Conservation (phyloP, 2,113 vertebrate species). For the Xerus inauris region DNA sequence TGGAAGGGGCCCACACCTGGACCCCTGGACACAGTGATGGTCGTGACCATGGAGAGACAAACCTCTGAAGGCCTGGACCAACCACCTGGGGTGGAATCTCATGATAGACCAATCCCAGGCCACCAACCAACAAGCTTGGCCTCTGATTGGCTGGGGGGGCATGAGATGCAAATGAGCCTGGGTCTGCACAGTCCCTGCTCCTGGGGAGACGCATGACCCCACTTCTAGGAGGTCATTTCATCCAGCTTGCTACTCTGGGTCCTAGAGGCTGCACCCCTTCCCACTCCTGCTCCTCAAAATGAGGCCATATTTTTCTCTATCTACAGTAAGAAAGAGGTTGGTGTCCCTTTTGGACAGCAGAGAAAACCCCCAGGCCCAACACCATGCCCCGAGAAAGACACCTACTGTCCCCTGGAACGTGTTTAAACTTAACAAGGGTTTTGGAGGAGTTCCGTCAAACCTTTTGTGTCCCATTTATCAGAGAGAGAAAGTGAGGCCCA, state of each 20-base stretch:
- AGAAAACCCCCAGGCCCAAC: neutral
- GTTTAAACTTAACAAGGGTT: neutral
- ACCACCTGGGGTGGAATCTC: neutral
- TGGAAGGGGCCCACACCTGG: rapidly evolving
- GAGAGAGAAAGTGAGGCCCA: neutral
- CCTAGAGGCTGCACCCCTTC: neutral
- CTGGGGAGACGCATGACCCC: neutral
- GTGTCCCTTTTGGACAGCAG: neutral
- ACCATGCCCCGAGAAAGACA: neutral
- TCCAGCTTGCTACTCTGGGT: neutral
- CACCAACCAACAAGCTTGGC: rapidly evolving
- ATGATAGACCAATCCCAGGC: neutral
- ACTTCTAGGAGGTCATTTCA: neutral
- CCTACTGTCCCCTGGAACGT: neutral
- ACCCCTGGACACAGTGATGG: neutral
- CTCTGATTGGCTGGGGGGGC: neutral
- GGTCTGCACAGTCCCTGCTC: neutral
- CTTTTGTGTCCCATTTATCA: neutral
- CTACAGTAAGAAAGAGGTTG: neutral
- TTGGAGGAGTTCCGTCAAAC: neutral
- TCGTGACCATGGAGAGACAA: neutral
- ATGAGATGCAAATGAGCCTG: neutral
- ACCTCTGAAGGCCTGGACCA: neutral
- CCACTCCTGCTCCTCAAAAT: neutral
- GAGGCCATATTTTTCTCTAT: neutral